Evolutionary conservation across 2,888 invertebrate species (phyloP), one percentile per base, ranked within the genome.

Genomic region (Heliconius sara): DNA sequence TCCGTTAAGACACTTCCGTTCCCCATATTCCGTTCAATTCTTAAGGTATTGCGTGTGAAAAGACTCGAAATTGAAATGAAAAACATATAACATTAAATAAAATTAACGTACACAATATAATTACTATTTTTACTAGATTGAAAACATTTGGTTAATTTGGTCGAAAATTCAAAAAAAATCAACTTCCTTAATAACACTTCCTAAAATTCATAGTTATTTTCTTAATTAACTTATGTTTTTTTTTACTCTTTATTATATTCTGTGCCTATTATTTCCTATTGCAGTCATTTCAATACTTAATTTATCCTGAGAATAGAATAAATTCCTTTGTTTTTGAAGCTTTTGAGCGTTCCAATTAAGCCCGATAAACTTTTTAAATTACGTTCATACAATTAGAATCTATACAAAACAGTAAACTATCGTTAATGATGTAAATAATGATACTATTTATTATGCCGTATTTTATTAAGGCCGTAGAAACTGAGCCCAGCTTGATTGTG

Each of bases 331-430:
- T 68, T 68, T 68, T 43, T 43, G 43, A 12, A 68, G 43, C 68
- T 43, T 25, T 68, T 25, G 3, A 68, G 43, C 68, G 68, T 43
- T 68, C 68, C 68, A 68, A 68, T 68, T 68, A 68, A 43, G 25
- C 68, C 6, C 43, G 6, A 68, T 68, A 68, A 68, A 68, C 43
- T 68, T 68, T 68, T 68, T 25, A 68, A 68, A 68, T 43, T 13
- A 43, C n/a, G 39, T 68, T 68, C 43, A 43, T 25, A 68, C 68
- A 68, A 68, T 68, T 68, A 68, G 43, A 68, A 68, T 43, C 43
- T 25, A 68, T 25, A 25, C 43, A 68, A 16, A 68, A 25, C 43
- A 13, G 39, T 68, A 16, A 68, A 43, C 43, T 43, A 25, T 12
- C 12, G 68, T 68, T 68, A 43, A 68, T 68, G n/a, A 25, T 68